Evolutionary conservation across 2,888 invertebrate genomes (phyloP).

Genomic region (Unio pictorum): DNA sequence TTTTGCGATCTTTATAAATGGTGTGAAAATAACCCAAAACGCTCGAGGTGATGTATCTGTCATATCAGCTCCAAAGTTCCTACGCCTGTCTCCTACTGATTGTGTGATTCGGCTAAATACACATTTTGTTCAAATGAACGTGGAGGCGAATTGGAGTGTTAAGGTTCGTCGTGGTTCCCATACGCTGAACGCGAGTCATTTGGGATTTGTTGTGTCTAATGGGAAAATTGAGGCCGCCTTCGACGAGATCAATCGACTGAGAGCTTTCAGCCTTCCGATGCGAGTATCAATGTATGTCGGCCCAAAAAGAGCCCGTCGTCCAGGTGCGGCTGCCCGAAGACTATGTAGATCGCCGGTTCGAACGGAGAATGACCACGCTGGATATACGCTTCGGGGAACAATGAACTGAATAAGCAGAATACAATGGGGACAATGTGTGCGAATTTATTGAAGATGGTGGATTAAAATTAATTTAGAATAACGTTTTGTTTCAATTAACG

Average conservation of each 20-base stretch:
- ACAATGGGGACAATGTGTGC: no score
- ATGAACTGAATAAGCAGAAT: no score
- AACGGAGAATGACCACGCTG: conserved; percentile 19
- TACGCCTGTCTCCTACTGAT: conserved; percentile 65
- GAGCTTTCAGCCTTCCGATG: conserved; percentile 44
- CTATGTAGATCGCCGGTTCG: background rate
- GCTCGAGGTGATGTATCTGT: conserved; percentile 69
- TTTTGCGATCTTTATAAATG: conserved; percentile 68
- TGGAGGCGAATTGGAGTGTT: conserved; percentile 65
- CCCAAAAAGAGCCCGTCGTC: conserved; percentile 10
- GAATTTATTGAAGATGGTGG: no score
- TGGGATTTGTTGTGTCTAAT: conserved; percentile 49
- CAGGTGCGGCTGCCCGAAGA: conserved; percentile 12
- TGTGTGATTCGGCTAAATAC: conserved; percentile 66
- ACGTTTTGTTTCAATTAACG: no score
- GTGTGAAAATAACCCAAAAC: conserved; percentile 67
- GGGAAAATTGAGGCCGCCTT: conserved; percentile 58
- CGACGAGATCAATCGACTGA: conserved; percentile 45
- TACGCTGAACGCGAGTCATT: conserved; percentile 50
- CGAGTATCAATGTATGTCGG: conserved; percentile 36
- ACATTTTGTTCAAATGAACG: conserved; percentile 69
- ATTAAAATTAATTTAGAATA: no score
- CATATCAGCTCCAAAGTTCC: conserved; percentile 68
- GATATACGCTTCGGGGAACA: conserved; percentile 1
- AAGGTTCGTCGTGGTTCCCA: conserved; percentile 58